Evolutionary conservation across 2,113 vertebrate genomes (phyloP), one percentile per base, ranked within the genome.

Genomic region (Hippolais icterina): DNA sequence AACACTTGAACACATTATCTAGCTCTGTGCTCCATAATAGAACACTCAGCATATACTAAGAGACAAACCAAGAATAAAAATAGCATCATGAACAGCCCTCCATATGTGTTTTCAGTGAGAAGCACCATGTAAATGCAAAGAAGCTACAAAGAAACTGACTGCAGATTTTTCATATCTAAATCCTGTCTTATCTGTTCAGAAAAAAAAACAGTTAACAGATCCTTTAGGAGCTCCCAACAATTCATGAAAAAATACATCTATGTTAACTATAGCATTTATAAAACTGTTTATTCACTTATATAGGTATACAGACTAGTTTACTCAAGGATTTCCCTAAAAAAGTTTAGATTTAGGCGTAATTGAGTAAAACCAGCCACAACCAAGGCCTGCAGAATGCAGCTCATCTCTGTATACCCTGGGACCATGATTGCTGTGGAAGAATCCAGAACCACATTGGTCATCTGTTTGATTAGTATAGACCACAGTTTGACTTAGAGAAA

Each of bases 91-190:
- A 93, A 28, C 65, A 83, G 71, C 27, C 53, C 29, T 83, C 81
- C 81, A 70, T 87, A 94, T 87, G 64, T 83, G 82, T 61, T 96
- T 90, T 60, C 50, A 91, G 39, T 21, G 41, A 94, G 83, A 91
- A 83, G 29, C 56, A 84, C 74, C 61, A 69, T 46, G 49, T 37
- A 75, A 79, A 93, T 44, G 50, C 77, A 93, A 75, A 49, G 44
- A 74, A 41, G 65, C 69, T 78, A 50, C n/a, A 72, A 53, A 89
- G 68, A 95, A 82, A 60, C 12, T 15, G 16, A 71, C 12, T 46
- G 37, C 7, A 1, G 63, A 18, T 33, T 93, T 96, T 88, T 66
- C 15, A 47, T 20, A 14, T 27, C 79, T 31, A 72, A 72, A 65
- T 65, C 63, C 61, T 54, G 6, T 20, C 37, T 65, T 83, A 21